phyloP scores from a whole-genome alignment of 2,888 invertebrate genomes.

The Neoascia interrupta region DNA sequence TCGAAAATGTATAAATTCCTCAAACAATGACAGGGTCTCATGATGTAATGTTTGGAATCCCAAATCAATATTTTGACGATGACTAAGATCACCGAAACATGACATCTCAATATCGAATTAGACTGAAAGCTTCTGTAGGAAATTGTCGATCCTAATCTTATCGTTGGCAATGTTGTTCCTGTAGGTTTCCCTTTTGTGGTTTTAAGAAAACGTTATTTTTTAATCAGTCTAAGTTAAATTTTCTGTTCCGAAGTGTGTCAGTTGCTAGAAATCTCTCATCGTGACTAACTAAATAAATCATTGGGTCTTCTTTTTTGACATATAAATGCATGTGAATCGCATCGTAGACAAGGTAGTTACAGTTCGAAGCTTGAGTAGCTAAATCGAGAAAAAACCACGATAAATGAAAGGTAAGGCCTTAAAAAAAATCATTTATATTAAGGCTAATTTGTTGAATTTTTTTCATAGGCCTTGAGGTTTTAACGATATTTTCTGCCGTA shows the following conservation, averaged over 20 bases:
- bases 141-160: slow-evolving; percentile 72
- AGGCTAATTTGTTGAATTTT: not conserved
- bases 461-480: slow-evolving; percentile 11
- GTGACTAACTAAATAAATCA: not conserved
- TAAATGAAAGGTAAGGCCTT: slow-evolving; percentile 40
- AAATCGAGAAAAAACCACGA: not conserved
- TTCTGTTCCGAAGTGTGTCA: slow-evolving; percentile 3
- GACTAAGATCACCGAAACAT: too few relatives aligned
- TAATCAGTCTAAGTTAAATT: slow-evolving; percentile 43
- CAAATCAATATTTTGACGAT: too few relatives aligned
- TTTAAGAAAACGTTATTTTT: not conserved
- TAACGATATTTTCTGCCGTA: not conserved
- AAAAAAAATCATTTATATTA: too few relatives aligned
- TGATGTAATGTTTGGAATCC: too few relatives aligned
- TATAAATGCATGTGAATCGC: not conserved
- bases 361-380: not conserved
- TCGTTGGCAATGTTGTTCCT: slow-evolving; percentile 68
- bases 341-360: not conserved
- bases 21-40: too few relatives aligned
- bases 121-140: slow-evolving; percentile 40
- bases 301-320: not conserved
- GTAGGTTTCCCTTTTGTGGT: too few relatives aligned
- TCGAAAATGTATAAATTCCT: too few relatives aligned
- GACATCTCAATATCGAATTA: slow-evolving; percentile 5
- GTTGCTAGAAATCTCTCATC: not conserved